Conservation (phyloP, 1,140 invertebrate species). For the Drosophila fuyamai region DNA sequence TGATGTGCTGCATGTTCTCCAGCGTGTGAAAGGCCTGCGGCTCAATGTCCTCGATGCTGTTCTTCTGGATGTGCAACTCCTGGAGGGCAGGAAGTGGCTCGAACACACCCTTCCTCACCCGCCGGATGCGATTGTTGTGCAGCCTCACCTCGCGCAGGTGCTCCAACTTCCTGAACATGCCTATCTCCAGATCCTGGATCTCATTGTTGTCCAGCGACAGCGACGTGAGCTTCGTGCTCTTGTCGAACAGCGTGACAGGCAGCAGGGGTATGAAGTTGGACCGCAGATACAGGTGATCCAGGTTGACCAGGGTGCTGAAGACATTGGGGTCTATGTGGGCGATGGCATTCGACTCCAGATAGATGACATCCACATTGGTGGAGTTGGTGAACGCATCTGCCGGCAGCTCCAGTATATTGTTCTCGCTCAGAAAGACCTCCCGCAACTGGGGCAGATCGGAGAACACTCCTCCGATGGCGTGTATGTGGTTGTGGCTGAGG, state of each 20-base stretch:
- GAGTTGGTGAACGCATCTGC: slow-evolving; percentile 93
- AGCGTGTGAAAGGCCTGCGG: slow-evolving; percentile 93
- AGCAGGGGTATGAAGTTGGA: slow-evolving; percentile 93
- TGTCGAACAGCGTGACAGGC: slow-evolving; percentile 90
- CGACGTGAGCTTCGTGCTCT: slow-evolving; percentile 90
- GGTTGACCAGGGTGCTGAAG: slow-evolving; percentile 89
- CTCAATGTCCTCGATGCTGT: slow-evolving; percentile 92
- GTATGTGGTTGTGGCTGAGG: slow-evolving; percentile 94
- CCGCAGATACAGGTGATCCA: slow-evolving; percentile 93
- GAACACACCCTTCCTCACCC: slow-evolving; percentile 92
- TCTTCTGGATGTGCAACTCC: slow-evolving; percentile 95
- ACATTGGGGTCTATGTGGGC: slow-evolving; percentile 90
- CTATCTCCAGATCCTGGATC: slow-evolving; percentile 91
- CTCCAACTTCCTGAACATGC: slow-evolving; percentile 90
- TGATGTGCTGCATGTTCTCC: slow-evolving; percentile 93
- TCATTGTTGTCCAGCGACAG: slow-evolving; percentile 96
- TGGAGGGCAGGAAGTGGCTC: slow-evolving; percentile 91
- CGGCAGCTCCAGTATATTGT: slow-evolving; percentile 94
- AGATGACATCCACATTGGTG: slow-evolving; percentile 91
- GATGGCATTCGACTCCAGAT: slow-evolving; percentile 95
- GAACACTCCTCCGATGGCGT: slow-evolving; percentile 93
- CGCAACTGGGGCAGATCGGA: slow-evolving; percentile 90
- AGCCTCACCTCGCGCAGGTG: slow-evolving; percentile 93
- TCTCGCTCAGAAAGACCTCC: slow-evolving; percentile 94
- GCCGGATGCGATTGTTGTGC: slow-evolving; percentile 92